Evolutionary conservation across 1,140 invertebrate genomes (phyloP), one percentile per base, ranked within the genome.

Genomic region (Oppia nitens): DNA sequence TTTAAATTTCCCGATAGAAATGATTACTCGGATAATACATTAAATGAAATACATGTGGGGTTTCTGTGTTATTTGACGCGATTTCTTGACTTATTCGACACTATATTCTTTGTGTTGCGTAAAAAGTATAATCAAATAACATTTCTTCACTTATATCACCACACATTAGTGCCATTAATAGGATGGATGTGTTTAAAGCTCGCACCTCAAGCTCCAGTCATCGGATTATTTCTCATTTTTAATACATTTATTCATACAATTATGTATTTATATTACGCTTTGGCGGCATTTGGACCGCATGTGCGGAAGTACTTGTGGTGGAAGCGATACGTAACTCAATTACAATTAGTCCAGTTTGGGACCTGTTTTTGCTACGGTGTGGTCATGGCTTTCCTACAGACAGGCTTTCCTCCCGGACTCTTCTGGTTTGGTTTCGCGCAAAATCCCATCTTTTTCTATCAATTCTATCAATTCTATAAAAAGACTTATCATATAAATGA

Each of bases 71-170:
- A 53, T 49, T 14, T 59, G 25, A 32, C 57, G 9, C 49, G 52
- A 12, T 45, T 63, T 12, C 12, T 62, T 1, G 60, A 61, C 25
- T 28, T 63, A 20, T 50, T 48, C 4, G 62, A 63, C 45, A 63
- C 62, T 6, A 27, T 63, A 14, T 63, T 60, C 32, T 63, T 63
- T 59, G 62, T 63, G 6, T 26, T 63, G 9, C 40, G 62, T 14
- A 90, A 91, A 69, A 92, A 92, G 66, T 80, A 84, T 56, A 81
- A 81, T 60, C 87, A 92, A 70, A 71, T 93, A 53, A 87, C 84
- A 4, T 57, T 57, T 40, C 47, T 57, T 21, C 56, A 57, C 40
- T 3, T 57, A 0, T 91, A 91, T 68, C 88, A 93, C 70, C 87
- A 92, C 67, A 73, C 74, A 11, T 71, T 75, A 54, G 77, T 77